phyloP scores from a whole-genome alignment of 2,113 vertebrate genomes.

The Neolamprologus modestus region DNA sequence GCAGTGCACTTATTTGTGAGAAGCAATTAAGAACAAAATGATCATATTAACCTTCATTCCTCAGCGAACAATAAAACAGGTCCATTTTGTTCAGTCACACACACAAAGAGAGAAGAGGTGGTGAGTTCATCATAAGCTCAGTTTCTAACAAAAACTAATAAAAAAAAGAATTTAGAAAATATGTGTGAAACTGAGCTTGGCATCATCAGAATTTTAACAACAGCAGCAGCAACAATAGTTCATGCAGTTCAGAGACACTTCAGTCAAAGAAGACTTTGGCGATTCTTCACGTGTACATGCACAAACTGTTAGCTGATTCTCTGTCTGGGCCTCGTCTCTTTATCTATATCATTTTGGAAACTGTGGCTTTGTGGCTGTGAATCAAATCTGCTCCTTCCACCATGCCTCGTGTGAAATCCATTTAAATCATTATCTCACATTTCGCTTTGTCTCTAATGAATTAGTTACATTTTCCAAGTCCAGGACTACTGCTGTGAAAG shows the following conservation, averaged over 20 bases:
- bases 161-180: background rate
- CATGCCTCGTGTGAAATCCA: background rate
- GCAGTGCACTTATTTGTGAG: background rate
- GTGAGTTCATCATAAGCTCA: background rate
- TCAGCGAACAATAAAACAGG: background rate
- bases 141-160: background rate
- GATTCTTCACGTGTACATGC: background rate
- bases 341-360: background rate
- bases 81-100: background rate
- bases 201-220: background rate
- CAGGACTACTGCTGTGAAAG: background rate
- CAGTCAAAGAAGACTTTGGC: background rate
- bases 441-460: background rate
- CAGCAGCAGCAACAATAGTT: background rate
- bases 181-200: background rate
- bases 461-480: background rate
- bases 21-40: background rate
- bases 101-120: background rate
- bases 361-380: background rate
- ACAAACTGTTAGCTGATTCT: background rate
- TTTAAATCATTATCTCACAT: constrained; percentile 4
- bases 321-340: background rate
- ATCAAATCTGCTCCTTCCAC: background rate
- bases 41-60: background rate
- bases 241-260: background rate